Evolutionary conservation across 64 coral and sea anemone genomes (phyloP), one percentile per base, ranked within the genome.

Genomic region (Montipora efflorescens): DNA sequence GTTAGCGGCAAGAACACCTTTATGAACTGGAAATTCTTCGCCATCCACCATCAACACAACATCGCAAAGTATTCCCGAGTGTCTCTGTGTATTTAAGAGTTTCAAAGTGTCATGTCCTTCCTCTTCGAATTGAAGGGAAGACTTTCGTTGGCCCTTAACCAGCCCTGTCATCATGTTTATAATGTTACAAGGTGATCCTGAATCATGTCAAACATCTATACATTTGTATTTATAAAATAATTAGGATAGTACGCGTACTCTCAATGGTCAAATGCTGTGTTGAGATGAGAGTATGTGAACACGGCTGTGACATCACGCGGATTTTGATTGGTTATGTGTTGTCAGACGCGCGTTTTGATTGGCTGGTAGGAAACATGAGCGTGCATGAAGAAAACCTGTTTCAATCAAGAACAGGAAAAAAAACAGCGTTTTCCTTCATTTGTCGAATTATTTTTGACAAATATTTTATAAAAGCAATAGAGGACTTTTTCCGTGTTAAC

Each of bases 1-100:
- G 20, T 97, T 94, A 5, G 95, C 95, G 14, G 92, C 95, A 46
- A 97, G 86, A 76, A 97, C 81, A 58, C 92, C 92, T 48, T 84
- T 97, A 50, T 97, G 95, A 16, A 88, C 95, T 7, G 95, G 79
- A 52, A 97, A 82, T 13, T 92, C 93, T n/a, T 84, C 46, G 36
- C 62, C 84, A 36, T 74, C 87, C 14, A 97, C 82, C 13, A 92
- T 79, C 66, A 97, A 66, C 2, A 78, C 79, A 59, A 97, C 84
- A 89, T 97, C 95, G 28, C 95, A 97, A 2, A 94, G 68, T 10
- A 94, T 92, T 19, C 91, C 80, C 43, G 83, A 92, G 47, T 89
- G 95, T 28, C 95, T 86, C 46, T 97, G 92, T 66, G 68, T 84
- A 69, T 97, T 97, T 20, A 97, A 82, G 15, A 47, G 87, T 51